Evolutionary conservation across 2,888 invertebrate species (phyloP).

Genomic region (Melinaea marsaeus): DNA sequence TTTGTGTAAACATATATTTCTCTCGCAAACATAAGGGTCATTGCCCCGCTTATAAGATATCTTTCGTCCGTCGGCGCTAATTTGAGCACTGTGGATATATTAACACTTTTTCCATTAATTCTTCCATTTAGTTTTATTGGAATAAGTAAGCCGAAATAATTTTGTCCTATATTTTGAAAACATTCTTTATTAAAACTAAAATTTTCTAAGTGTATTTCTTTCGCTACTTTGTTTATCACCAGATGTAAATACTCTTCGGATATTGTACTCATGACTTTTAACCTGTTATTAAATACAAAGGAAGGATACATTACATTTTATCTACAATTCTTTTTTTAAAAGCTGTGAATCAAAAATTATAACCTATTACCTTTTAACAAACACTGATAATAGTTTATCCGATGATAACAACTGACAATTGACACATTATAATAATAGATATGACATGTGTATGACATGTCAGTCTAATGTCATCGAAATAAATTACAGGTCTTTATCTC

Average conservation of each 20-base stretch:
- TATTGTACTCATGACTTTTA: slow-evolving; percentile 17
- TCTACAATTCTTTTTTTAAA: too few relatives aligned
- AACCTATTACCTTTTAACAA: too few relatives aligned
- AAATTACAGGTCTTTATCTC: too few relatives aligned
- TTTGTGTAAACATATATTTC: slow-evolving; percentile 61
- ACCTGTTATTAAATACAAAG: not conserved
- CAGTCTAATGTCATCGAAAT: too few relatives aligned
- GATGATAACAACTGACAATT: too few relatives aligned
- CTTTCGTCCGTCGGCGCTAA: slow-evolving; percentile 63
- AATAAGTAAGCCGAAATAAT: slow-evolving; percentile 64
- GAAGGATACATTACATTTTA: too few relatives aligned
- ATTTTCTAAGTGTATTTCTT: slow-evolving; percentile 24
- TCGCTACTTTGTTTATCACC: slow-evolving; percentile 19
- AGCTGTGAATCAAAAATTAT: too few relatives aligned
- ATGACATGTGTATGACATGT: too few relatives aligned
- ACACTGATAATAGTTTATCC: too few relatives aligned
- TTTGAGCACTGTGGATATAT: slow-evolving; percentile 54
- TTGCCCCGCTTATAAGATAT: slow-evolving; percentile 62
- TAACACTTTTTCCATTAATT: slow-evolving; percentile 32
- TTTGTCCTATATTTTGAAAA: slow-evolving; percentile 59
- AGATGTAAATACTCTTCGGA: slow-evolving; percentile 18
- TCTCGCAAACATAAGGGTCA: slow-evolving; percentile 56
- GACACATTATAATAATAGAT: too few relatives aligned
- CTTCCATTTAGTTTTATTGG: slow-evolving; percentile 50
- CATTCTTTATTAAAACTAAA: slow-evolving; percentile 43